Evolutionary conservation across 2,888 invertebrate genomes (phyloP).

Genomic region (Lasioglossum lativentre): DNA sequence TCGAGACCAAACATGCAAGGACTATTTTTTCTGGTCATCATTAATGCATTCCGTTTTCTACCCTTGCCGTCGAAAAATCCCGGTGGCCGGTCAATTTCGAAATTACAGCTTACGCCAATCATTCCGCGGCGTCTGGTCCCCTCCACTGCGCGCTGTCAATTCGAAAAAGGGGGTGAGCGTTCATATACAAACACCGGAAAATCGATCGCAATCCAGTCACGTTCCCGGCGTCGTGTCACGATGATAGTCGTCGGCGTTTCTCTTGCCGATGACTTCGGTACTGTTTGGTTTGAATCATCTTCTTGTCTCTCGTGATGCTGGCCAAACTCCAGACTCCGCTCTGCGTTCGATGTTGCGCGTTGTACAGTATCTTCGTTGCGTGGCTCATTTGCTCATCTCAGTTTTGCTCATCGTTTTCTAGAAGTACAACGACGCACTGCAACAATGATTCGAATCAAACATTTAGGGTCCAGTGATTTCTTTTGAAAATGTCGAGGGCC

Average conservation of each 20-base stretch:
- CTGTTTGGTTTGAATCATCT: not conserved
- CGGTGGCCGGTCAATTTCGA: not conserved
- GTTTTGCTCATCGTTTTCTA: too few species aligned
- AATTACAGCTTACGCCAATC: conserved; percentile 24
- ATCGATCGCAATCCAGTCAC: conserved; percentile 18
- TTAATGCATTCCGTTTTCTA: not conserved
- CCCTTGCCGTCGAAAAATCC: not conserved
- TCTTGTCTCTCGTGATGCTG: not conserved
- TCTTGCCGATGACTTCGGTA: not conserved
- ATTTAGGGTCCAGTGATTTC: too few species aligned
- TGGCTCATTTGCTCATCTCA: too few species aligned
- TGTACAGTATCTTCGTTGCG: too few species aligned
- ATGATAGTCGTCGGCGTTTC: not conserved
- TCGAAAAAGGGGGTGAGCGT: not conserved
- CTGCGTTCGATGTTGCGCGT: too few species aligned
- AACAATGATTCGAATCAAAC: too few species aligned
- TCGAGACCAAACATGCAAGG: not conserved
- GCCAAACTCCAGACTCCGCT: not conserved
- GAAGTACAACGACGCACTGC: too few species aligned
- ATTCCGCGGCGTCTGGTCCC: not conserved
- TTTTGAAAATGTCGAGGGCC: too few species aligned
- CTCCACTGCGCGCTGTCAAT: not conserved
- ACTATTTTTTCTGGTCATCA: not conserved
- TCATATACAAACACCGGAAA: not conserved
- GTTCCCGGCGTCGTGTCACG: not conserved